These are phyloP conservation scores for Brachionus rubens DNA, from an alignment of 1,140 invertebrate genomes.

Conservation along the genomic window DNA sequence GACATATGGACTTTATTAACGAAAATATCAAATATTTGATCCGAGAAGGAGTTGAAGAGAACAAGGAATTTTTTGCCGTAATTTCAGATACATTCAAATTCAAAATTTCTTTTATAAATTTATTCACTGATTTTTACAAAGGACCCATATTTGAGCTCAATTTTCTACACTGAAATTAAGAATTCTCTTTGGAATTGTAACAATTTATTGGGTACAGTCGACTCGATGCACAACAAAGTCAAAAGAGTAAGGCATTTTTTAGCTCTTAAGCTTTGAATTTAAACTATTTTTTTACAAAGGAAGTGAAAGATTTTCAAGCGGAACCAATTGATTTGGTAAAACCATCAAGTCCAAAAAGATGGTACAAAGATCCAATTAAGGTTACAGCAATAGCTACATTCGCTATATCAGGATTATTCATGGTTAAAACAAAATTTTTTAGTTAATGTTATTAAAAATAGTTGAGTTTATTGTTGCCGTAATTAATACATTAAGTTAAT, in stretches of 20 bases:
- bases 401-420: background rate
- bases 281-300: background rate
- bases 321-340: constrained; percentile 19
- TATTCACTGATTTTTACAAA: background rate
- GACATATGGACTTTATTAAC: constrained; percentile 33
- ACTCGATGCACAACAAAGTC: background rate
- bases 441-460: background rate
- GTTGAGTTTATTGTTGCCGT: background rate
- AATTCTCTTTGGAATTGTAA: constrained; percentile 14
- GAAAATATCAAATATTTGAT: constrained; percentile 33
- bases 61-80: background rate
- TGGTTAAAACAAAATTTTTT: constrained; percentile 33
- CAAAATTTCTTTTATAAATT: background rate
- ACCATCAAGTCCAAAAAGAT: background rate
- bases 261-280: background rate
- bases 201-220: background rate
- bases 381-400: constrained; percentile 3
- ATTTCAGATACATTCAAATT: background rate
- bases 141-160: constrained; percentile 7
- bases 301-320: background rate
- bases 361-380: constrained; percentile 22
- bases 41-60: background rate
- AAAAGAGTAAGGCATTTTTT: constrained; percentile 13
- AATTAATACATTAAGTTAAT: constrained; percentile 21
- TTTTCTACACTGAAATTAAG: background rate